Evolutionary conservation across 2,888 invertebrate species (phyloP), one percentile per base, ranked within the genome.

Genomic region (Phoenoteleia sp.): DNA sequence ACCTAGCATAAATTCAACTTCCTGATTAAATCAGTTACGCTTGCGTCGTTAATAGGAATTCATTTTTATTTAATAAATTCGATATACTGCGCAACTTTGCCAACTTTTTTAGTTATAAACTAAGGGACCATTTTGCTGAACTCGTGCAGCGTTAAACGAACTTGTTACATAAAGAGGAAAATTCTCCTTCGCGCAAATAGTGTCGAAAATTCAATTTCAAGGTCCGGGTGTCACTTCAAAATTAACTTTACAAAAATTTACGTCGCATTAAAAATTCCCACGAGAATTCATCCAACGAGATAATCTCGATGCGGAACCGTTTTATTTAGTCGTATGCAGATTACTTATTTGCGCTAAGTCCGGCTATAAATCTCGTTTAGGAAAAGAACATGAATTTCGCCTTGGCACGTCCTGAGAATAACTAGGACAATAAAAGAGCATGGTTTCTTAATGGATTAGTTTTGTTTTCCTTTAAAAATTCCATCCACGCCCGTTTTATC

Each of bases 271-370:
- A n/a, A n/a, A n/a, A n/a, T n/a, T n/a, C n/a, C n/a, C n/a, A n/a
- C n/a, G n/a, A n/a, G n/a, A n/a, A n/a, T 6, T 2, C 45, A 36
- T 1, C 23, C 29, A 47, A 33, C 29, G 27, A 58, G 23, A 58
- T 72, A 60, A 72, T 49, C 39, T 39, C 13, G 15, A n/a, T 11
- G 29, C 27, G 36, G 36, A 36, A 17, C 49, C 60, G 19, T 60
- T 72, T 72, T 62, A 74, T 74, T 74, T 74, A 74, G 49, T 52
- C 25, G 19, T 17, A 60, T 62, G 49, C 27, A 74, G 62, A 74
- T 52, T 62, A 52, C 27, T 39, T 52, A 36, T 58, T 72, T 60
- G 33, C 17, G 17, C 49, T 49, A 36, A 49, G 45, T 58, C 5
- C n/a, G 45, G 7, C 45, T 3, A 45, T 45, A 45, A 19, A 45